Evolutionary conservation across 1,140 invertebrate species (phyloP), one percentile per base, ranked within the genome.

Genomic region (Neocloeon triangulifer): DNA sequence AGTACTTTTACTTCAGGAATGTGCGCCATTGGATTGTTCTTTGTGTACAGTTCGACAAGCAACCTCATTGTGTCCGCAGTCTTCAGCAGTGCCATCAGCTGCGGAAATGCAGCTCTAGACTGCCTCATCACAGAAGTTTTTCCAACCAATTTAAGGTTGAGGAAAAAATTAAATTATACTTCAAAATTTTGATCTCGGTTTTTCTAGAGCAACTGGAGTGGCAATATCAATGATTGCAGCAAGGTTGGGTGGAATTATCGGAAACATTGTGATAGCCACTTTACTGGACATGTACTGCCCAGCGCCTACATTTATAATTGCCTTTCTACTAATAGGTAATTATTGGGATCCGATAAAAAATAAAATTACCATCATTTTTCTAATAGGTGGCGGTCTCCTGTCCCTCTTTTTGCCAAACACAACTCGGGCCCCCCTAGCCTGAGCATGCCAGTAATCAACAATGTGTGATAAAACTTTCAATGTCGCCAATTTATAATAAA

Each of bases 91-190:
- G 78, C 81, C 25, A 84, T 82, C 37, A 82, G 77, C 33, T 82
- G 79, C 50, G 79, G 78, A 30, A 84, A 84, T 52, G 79, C 79
- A 9, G 78, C 78, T 1, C 56, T 86, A 13, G 79, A 84, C 55
- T 84, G 79, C 53, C 64, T 85, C 35, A 81, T 81, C 44, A 81
- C 78, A 16, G 78, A 84, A 59, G 75, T 84, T 36, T 84, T 84
- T 49, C 78, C 78, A n/a, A 84, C 78, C 19, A 74, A 78, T 56
- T 56, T 84, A 42, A 57, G 68, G 67, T 71, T 58, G 45, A 3
- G 25, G 31, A 7, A 15, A 17, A 36, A 9, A 38, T 23, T 15
- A 38, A 20, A 27, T 33, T 14, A n/a, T n/a, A n/a, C n/a, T n/a
- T n/a, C n/a, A n/a, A n/a, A n/a, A n/a, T n/a, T n/a, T n/a, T n/a